Conservation (phyloP, 2,113 vertebrate genomes). For the Menura novaehollandiae region DNA sequence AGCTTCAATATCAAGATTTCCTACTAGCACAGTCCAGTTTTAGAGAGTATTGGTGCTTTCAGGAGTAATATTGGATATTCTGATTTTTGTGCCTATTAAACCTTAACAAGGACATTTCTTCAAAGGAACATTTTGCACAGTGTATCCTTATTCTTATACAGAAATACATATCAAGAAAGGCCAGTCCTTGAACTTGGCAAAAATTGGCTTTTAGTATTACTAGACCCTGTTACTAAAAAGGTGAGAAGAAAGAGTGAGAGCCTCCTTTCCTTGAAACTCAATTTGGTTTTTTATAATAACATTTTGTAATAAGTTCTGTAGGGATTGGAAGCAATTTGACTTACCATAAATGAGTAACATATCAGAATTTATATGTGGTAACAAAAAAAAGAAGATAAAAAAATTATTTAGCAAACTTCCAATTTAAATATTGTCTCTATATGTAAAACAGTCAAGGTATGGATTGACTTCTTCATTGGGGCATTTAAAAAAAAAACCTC, state of each 20-base stretch:
- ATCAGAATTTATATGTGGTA: neutral
- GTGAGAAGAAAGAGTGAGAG: neutral
- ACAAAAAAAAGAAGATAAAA: neutral
- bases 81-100: neutral
- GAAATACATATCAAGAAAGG: neutral
- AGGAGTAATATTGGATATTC: neutral
- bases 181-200: neutral
- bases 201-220: neutral
- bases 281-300: neutral
- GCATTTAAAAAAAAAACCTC: neutral
- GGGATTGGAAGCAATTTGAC: neutral
- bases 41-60: neutral
- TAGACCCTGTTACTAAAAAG: neutral
- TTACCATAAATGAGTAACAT: neutral
- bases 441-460: neutral
- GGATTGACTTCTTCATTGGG: neutral
- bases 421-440: neutral
- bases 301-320: neutral
- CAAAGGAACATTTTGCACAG: neutral
- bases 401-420: neutral
- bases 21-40: neutral
- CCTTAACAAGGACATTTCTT: neutral
- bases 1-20: neutral
- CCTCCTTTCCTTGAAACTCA: neutral
- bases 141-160: neutral